Evolutionary conservation across 2,797 vertebrate genomes (phyloP).

Genomic region (Pangasius larnaudii): DNA sequence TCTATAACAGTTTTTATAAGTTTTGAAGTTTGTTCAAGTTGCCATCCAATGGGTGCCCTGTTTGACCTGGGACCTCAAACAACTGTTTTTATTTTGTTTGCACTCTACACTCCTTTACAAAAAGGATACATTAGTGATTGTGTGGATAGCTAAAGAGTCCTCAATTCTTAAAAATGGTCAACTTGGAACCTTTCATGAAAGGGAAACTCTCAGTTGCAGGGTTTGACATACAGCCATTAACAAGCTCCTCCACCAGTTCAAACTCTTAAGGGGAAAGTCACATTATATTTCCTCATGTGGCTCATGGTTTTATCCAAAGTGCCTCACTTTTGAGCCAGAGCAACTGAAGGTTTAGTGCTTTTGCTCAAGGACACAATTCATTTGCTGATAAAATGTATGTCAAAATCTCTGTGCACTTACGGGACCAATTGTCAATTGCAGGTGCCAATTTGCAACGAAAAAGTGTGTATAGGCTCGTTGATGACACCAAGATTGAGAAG

Average conservation of each 20-base stretch:
- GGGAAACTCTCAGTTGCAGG: not conserved
- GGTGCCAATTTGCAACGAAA: slow-evolving; percentile 85
- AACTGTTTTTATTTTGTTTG: not conserved
- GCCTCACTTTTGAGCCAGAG: not conserved
- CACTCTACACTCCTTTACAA: no score
- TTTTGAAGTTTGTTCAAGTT: not conserved
- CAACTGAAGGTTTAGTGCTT: not conserved
- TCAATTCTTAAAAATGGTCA: not conserved
- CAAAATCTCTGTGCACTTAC: not conserved
- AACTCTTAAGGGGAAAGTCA: not conserved
- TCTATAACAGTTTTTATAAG: not conserved
- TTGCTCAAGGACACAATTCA: not conserved
- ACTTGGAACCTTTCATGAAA: not conserved
- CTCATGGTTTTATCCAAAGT: not conserved
- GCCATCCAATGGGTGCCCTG: not conserved
- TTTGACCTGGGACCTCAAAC: not conserved
- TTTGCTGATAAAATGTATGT: not conserved
- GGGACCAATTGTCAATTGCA: slow-evolving; percentile 60
- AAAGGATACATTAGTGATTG: no score
- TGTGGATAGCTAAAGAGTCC: no score
- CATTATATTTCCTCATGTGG: not conserved
- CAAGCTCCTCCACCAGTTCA: not conserved
- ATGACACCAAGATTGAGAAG: slow-evolving; percentile 82
- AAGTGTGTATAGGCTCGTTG: slow-evolving; percentile 89
- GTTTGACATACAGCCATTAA: not conserved